These are phyloP conservation scores for Pseudorhiza aurosa DNA, from an alignment of 30 jellyfish, hydroid and myxozoan species.

Conservation along the genomic window DNA sequence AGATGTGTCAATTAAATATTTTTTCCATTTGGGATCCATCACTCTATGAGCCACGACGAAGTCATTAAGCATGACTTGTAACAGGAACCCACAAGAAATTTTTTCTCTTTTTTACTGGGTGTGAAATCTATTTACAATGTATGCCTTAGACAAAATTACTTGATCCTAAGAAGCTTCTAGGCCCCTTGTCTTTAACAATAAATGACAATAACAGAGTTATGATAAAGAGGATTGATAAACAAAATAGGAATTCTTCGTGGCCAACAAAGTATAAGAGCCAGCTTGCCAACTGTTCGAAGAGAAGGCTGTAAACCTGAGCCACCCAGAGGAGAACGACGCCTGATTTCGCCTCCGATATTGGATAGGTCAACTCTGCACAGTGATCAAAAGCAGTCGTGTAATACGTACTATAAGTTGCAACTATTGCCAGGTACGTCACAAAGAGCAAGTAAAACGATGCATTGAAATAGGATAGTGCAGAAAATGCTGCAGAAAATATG, in stretches of 20 bases:
- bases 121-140: no score
- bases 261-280: neutral
- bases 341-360: neutral
- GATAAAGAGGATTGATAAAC: neutral
- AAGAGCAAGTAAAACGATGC: neutral
- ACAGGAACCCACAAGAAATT: no score
- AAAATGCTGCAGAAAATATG: neutral
- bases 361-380: neutral
- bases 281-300: neutral
- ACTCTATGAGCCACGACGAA: no score
- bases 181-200: neutral
- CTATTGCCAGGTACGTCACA: neutral
- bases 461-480: neutral
- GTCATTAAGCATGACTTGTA: no score
- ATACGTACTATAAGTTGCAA: neutral
- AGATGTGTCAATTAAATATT: no score
- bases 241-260: neutral
- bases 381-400: conserved; percentile 15
- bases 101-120: no score
- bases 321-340: neutral
- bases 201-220: neutral
- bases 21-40: no score
- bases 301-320: neutral
- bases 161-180: neutral
- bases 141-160: neutral